Conservation (phyloP, 2,888 invertebrate species). For the Campoplex capitator region DNA sequence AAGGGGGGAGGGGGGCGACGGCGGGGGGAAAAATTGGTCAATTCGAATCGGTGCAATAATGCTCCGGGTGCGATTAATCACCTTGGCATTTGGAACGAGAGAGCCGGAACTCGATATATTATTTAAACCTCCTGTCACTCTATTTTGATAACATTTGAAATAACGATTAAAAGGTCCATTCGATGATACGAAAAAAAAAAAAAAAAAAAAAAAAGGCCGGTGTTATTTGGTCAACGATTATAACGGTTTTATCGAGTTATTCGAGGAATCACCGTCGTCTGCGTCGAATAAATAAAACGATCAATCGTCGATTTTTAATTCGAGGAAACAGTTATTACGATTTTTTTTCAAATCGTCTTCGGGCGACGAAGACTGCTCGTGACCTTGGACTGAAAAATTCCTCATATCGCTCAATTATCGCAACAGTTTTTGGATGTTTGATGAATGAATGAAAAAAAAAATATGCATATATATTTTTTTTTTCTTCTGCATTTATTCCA, state of each 20-base stretch:
- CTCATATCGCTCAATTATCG: constrained; percentile 42
- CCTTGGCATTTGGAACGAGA: constrained; percentile 73
- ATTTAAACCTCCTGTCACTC: constrained; percentile 50
- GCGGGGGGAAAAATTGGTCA: constrained; percentile 29
- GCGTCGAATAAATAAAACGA: background rate
- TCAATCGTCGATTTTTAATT: constrained; percentile 10
- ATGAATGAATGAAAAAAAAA: no score
- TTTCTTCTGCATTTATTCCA: no score
- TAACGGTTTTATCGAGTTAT: background rate
- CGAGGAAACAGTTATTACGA: constrained; percentile 15
- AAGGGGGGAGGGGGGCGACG: no score
- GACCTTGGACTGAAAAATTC: constrained; percentile 21
- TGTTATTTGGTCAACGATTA: background rate
- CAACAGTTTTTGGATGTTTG: constrained; percentile 14
- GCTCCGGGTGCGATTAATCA: constrained; percentile 67
- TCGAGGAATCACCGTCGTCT: no score
- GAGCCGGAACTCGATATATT: constrained; percentile 44
- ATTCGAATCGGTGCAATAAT: constrained; percentile 55
- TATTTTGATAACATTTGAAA: background rate
- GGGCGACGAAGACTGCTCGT: constrained; percentile 12
- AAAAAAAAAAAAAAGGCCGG: no score
- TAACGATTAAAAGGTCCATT: background rate
- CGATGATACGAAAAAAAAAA: background rate
- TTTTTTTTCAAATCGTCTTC: constrained; percentile 27
- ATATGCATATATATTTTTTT: no score